Percentiles rank a stretch among this genome's conserved stretches.
phyloP scores from a whole-genome alignment of 2,888 invertebrate species.

The Hirtodrosophila duncani region DNA sequence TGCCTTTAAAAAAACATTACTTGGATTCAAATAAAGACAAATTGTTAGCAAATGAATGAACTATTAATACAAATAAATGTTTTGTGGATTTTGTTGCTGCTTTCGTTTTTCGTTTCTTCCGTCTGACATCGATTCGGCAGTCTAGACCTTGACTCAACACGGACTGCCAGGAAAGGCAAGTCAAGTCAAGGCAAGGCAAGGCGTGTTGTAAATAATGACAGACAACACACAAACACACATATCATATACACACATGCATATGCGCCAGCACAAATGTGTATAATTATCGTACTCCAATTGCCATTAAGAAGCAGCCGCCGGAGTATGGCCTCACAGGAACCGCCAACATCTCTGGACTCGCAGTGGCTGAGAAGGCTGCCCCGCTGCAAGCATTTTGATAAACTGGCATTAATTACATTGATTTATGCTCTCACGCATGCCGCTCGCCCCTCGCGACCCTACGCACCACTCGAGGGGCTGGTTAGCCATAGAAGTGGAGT shows the following conservation, averaged over 20 bases:
- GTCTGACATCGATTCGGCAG: constrained; percentile 1
- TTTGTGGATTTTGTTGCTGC: not conserved
- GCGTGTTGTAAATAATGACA: constrained; percentile 45
- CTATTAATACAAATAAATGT: constrained; percentile 49
- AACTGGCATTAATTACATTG: constrained; percentile 70
- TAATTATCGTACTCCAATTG: constrained; percentile 59
- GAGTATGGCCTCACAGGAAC: no score
- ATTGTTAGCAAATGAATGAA: constrained; percentile 39
- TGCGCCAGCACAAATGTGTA: constrained; percentile 41
- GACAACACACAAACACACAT: constrained; percentile 20
- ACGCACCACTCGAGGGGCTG: not conserved
- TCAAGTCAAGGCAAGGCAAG: constrained; percentile 2
- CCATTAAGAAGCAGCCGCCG: constrained; percentile 42
- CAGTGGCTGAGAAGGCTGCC: no score
- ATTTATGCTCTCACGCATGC: constrained; percentile 57
- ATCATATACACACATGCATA: constrained; percentile 17
- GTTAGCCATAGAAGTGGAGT: constrained; percentile 5
- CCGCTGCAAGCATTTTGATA: no score
- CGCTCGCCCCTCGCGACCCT: not conserved
- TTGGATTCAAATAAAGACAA: not conserved
- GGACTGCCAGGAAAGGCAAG: no score
- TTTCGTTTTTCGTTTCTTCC: no score
- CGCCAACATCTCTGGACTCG: no score
- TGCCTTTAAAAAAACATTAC: not conserved
- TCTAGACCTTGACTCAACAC: constrained; percentile 32